Evolutionary conservation across 2,113 vertebrate species (phyloP).

Genomic region (Mormoops blainvillei): DNA sequence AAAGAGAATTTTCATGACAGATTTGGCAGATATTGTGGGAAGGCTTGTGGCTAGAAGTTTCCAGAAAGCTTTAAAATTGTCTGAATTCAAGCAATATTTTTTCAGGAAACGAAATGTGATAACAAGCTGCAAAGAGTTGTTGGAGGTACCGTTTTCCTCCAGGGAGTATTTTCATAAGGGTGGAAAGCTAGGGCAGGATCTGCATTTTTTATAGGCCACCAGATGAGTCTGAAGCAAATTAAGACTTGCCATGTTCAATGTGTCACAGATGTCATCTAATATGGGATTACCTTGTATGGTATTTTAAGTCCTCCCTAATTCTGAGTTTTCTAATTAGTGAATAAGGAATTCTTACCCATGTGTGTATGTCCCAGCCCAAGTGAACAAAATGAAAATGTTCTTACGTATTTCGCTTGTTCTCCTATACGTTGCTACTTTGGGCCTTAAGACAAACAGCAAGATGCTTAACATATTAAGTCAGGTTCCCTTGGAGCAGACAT

Average conservation of each 20-base stretch:
- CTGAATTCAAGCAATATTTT: background rate
- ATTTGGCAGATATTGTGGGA: background rate
- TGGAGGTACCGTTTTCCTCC: background rate
- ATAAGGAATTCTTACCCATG: background rate
- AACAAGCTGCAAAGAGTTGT: background rate
- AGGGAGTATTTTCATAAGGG: background rate
- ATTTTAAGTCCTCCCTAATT: background rate
- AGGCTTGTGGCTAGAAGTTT: background rate
- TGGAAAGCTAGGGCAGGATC: background rate
- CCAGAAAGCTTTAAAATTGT: background rate
- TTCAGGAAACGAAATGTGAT: background rate
- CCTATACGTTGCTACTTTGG: background rate
- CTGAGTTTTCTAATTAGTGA: background rate
- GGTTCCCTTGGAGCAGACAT: background rate
- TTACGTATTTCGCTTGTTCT: background rate
- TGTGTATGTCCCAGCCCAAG: background rate
- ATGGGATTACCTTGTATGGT: background rate
- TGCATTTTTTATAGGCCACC: background rate
- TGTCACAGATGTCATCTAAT: background rate
- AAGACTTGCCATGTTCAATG: background rate
- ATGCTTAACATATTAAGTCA: background rate
- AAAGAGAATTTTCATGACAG: background rate
- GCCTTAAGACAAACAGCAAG: background rate
- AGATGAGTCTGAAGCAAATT: background rate
- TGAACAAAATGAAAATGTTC: background rate